A percentile compares a stretch with the other conserved stretches of the same genome.
Evolutionary conservation across 2,797 vertebrate genomes (phyloP).

Genomic region (Mionectes olivaceus): DNA sequence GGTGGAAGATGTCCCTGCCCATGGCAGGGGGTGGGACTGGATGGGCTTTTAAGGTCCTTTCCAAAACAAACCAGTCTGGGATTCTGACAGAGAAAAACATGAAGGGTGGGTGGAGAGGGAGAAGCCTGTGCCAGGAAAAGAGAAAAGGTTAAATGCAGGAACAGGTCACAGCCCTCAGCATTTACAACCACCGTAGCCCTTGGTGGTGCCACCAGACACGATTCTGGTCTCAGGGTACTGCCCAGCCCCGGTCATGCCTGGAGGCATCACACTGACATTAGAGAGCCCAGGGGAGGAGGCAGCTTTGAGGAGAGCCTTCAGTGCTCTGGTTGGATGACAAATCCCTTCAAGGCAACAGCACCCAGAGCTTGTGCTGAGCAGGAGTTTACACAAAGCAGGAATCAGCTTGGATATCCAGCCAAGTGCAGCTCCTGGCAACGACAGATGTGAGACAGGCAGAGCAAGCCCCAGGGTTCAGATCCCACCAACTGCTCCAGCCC

Average conservation of each 20-base stretch:
- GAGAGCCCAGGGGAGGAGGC: background rate
- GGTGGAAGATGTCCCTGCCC: background rate
- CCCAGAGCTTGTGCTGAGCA: background rate
- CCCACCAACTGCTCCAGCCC: background rate
- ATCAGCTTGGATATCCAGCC: background rate
- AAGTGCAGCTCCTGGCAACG: background rate
- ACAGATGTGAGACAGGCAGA: background rate
- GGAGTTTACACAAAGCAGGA: background rate
- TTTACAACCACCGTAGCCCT: background rate
- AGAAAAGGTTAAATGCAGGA: background rate
- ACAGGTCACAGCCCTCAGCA: background rate
- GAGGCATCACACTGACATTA: background rate
- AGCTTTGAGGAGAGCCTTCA: background rate
- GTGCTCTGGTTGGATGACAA: background rate
- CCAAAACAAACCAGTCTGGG: background rate
- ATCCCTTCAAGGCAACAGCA: background rate
- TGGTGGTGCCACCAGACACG: rapidly evolving
- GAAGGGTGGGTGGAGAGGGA: background rate
- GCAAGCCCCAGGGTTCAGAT: background rate
- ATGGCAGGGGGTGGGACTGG: background rate
- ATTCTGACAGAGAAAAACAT: background rate
- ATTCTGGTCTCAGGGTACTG: background rate
- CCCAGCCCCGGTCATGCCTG: background rate
- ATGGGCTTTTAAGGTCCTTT: background rate
- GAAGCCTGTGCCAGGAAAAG: background rate